Base-by-base conservation (phyloP, 30 jellyfish, hydroid and myxozoan genomes). In the Mastigias papua region DNA sequence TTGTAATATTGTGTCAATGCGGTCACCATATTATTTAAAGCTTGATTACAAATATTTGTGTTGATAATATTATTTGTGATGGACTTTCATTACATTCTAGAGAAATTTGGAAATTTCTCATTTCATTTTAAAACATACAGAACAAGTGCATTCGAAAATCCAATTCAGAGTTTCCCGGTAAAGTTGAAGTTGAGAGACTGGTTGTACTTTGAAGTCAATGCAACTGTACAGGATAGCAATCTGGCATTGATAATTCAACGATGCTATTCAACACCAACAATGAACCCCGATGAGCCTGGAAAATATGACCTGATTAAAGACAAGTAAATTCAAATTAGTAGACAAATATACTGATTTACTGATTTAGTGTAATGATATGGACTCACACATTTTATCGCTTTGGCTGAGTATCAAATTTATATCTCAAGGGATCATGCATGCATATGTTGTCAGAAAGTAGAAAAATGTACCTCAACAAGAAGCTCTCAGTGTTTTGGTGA, bases 211-310 rank as follows among this genome's bases (percentile, higher is more conserved):
- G 60, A 68, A 68, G 80, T 68, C 1, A 68, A 34, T 20, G 57
- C 80, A 27, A 68, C 50, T 2, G 80, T 37, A 11, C 57, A 27
- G 30, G 57, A 68, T 57, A 29, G 57, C 57, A 27, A n/a, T 27
- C 57, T 68, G 57, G 50, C 57, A 16, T 19, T 68, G 29, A 2
- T 68, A n/a, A 68, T 68, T 35, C 22, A 68, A 16, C 21, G 57
- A 68, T 68, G 80, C 57, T 68, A 68, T 20, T 27, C 80, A 9
- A 68, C 80, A 19, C 80, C 80, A 27, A 68, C 60, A 13, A 68
- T 34, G 50, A 21, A 68, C 29, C 50, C 50, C 11, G 31, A 68
- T 68, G 80, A 68, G 21, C 50, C 57, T 19, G 21, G 23, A 37
- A 27, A 68, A 29, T 68, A 68, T 31, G 57, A 34, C 25, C 34